These are phyloP conservation scores for Gambusia affinis DNA, from an alignment of 2,113 vertebrate genomes.

Conservation along the genomic window DNA sequence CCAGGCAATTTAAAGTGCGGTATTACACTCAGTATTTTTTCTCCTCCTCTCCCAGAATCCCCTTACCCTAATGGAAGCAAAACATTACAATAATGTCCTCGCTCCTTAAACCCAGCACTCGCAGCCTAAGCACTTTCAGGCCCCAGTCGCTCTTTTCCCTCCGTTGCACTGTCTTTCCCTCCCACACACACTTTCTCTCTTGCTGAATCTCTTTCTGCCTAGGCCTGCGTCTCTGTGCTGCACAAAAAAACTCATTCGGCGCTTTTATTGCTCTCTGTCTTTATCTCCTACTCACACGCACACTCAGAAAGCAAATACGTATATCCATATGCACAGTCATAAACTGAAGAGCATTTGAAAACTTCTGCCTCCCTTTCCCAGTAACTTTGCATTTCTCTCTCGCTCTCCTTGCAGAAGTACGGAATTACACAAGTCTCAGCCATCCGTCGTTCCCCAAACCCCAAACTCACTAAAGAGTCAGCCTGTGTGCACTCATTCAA, in stretches of 20 bases:
- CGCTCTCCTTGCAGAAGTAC: conserved; percentile 48
- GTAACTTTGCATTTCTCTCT: conserved; percentile 18
- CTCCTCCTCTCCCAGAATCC: conserved; percentile 72
- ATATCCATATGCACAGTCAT: conserved; percentile 22
- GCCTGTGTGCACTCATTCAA: conserved; percentile 30
- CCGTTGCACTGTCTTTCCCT: conserved; percentile 56
- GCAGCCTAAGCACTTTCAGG: conserved; percentile 81
- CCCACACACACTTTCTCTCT: conserved; percentile 60
- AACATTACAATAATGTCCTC: conserved; percentile 85
- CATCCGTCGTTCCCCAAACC: conserved; percentile 26
- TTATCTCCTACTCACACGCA: conserved; percentile 57
- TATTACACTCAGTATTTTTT: conserved; percentile 80
- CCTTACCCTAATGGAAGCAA: conserved; percentile 83
- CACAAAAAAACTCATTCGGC: conserved; percentile 20
- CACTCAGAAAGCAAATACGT: conserved; percentile 43
- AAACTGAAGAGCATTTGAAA: conserved; percentile 28
- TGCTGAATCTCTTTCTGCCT: conserved; percentile 43
- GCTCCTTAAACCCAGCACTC: conserved; percentile 78
- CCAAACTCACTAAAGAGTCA: conserved; percentile 47
- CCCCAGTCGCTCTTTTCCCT: conserved; percentile 70
- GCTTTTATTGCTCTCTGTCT: conserved; percentile 48
- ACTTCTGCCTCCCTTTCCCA: conserved; percentile 36
- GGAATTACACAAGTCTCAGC: conserved; percentile 49
- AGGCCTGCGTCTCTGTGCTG: conserved; percentile 46
- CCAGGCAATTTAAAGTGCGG: conserved; percentile 84